Conservation (phyloP, 2,113 vertebrate genomes). For the pig (Sus scrofa) region DNA sequence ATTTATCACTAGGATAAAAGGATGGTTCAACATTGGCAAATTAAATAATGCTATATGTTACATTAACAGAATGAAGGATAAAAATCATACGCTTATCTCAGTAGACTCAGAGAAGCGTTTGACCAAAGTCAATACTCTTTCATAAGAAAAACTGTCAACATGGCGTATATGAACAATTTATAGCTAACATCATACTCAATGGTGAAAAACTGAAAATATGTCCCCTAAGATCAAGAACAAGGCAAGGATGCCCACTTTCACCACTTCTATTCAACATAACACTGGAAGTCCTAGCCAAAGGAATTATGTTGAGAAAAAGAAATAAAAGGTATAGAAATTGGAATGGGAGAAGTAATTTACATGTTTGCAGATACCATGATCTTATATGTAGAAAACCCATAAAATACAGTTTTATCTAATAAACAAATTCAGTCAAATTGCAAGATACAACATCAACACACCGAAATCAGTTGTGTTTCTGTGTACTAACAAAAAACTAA, state of each 20-base stretch:
- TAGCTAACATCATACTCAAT: neutral
- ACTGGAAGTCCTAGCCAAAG: neutral
- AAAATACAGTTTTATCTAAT: neutral
- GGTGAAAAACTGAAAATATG: neutral
- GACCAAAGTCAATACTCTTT: neutral
- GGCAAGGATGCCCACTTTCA: neutral
- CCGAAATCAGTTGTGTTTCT: neutral
- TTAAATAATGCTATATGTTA: neutral
- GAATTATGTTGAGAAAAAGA: neutral
- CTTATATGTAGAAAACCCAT: neutral
- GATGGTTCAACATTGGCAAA: neutral
- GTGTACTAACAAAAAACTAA: neutral
- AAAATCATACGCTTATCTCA: neutral
- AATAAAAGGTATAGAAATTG: neutral
- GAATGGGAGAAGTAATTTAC: neutral
- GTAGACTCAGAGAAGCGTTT: neutral
- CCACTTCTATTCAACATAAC: neutral
- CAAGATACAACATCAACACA: neutral
- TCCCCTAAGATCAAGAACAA: neutral
- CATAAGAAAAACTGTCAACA: neutral
- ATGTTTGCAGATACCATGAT: neutral
- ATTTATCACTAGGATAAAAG: neutral
- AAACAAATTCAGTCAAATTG: neutral
- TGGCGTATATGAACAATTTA: neutral
- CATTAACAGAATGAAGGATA: neutral